Conservation (phyloP, 64 coral and sea anemone genomes). For the Porites lutea region DNA sequence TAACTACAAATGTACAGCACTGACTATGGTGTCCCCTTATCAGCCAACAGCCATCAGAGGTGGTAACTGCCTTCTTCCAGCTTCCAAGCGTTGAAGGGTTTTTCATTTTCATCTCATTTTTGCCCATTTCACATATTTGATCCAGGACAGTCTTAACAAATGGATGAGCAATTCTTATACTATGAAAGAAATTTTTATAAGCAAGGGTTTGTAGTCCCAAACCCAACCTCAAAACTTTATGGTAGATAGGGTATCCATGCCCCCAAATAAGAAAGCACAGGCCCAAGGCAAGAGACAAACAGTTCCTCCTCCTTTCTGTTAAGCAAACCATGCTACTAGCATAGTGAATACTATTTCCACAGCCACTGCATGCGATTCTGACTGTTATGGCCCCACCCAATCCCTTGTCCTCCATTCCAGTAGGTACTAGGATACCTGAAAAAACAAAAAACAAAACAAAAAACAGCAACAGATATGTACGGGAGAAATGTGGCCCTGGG, state of each 20-base stretch:
- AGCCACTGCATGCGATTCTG: neutral
- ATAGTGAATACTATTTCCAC: neutral
- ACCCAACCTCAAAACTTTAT: conserved; percentile 35
- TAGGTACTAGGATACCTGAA: neutral
- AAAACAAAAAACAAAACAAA: neutral
- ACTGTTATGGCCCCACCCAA: conserved; percentile 30
- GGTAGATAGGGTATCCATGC: conserved; percentile 32
- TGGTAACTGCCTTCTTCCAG: conserved; percentile 13
- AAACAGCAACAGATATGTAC: no score
- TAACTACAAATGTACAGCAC: conserved; percentile 50
- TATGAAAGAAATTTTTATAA: conserved; percentile 45
- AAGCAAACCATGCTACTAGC: conserved; percentile 25
- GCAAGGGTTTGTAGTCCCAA: neutral
- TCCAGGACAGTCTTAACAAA: conserved; percentile 54
- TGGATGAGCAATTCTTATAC: conserved; percentile 58
- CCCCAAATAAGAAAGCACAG: conserved; percentile 52
- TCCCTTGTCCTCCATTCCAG: neutral
- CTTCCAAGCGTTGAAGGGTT: conserved; percentile 21
- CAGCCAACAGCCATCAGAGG: conserved; percentile 51
- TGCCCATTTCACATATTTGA: conserved; percentile 56
- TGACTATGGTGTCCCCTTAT: conserved; percentile 49
- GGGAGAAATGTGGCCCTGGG: no score
- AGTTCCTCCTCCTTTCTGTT: neutral
- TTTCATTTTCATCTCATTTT: conserved; percentile 53
- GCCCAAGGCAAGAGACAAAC: conserved; percentile 28